A percentile compares a stretch with the other conserved stretches of the same genome.
Conservation (phyloP, 2,888 invertebrate species). For the Macrophya annulata region DNA sequence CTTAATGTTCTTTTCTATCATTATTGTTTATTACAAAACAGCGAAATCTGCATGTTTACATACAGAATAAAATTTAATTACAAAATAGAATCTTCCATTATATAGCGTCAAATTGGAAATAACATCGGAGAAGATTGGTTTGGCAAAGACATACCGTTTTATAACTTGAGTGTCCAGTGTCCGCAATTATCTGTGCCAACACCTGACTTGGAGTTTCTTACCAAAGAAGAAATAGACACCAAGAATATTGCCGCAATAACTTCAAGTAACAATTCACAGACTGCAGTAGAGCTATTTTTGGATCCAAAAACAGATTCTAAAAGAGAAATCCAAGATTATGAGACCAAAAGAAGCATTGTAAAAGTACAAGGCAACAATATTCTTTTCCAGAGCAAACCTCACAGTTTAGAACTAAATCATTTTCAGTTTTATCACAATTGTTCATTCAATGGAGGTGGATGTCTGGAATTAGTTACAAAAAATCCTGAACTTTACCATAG, state of each 20-base stretch:
- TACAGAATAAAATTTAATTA: neutral
- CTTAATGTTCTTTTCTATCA: neutral
- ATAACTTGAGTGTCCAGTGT: conserved; percentile 72
- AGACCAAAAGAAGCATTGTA: conserved; percentile 69
- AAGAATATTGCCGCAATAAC: conserved; percentile 16
- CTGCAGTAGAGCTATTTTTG: neutral
- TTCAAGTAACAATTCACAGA: conserved; percentile 11
- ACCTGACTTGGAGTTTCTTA: conserved; percentile 69
- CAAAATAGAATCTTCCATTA: conserved; percentile 1
- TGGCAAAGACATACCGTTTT: conserved; percentile 66
- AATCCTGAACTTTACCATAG: conserved; percentile 70
- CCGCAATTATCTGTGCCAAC: conserved; percentile 70
- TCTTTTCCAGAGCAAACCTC: conserved; percentile 58
- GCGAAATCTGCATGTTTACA: neutral
- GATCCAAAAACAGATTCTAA: neutral
- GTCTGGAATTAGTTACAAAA: conserved; percentile 71
- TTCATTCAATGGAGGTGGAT: conserved; percentile 75
- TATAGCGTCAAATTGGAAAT: neutral
- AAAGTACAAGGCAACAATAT: conserved; percentile 66
- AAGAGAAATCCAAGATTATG: conserved; percentile 62
- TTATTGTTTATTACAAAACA: neutral
- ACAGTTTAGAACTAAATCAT: conserved; percentile 63
- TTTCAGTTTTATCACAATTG: conserved; percentile 69
- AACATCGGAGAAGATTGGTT: conserved; percentile 1
- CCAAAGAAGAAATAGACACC: conserved; percentile 56